Percentiles rank a stretch among this genome's conserved stretches.
Evolutionary conservation across 2,113 vertebrate genomes (phyloP).

Genomic region (Oncorhynchus keta): DNA sequence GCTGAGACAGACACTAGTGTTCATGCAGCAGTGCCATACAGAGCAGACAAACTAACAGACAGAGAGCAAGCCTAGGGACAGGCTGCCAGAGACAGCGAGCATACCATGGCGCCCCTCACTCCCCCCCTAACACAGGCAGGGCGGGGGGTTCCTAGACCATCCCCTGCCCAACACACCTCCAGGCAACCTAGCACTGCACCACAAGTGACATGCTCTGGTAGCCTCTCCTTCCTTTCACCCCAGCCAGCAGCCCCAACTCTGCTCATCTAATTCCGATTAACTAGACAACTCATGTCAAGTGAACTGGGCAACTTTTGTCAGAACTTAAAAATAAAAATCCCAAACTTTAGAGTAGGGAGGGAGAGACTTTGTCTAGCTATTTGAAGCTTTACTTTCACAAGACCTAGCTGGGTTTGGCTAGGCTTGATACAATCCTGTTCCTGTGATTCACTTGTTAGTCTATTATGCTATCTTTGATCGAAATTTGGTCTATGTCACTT

Average conservation of each 20-base stretch:
- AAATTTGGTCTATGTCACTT: too few relatives aligned
- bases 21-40: conserved; percentile 7
- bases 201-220: not conserved
- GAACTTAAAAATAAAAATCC: too few relatives aligned
- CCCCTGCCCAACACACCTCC: not conserved
- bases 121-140: conserved; percentile 58
- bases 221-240: not conserved
- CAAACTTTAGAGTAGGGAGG: too few relatives aligned
- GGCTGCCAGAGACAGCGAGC: conserved; percentile 59
- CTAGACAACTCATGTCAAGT: not conserved
- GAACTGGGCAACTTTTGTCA: not conserved
- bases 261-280: not conserved
- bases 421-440: too few relatives aligned
- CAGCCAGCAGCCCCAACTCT: not conserved
- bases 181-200: too few relatives aligned
- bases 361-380: too few relatives aligned
- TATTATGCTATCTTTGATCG: too few relatives aligned
- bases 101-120: conserved; percentile 51
- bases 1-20: not conserved
- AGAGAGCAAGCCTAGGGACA: conserved; percentile 39
- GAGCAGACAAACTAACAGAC: conserved; percentile 33
- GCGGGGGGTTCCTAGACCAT: conserved; percentile 11
- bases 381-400: too few relatives aligned
- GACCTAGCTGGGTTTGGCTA: too few relatives aligned
- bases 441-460: too few relatives aligned